Percentiles rank a stretch among this genome's conserved stretches.
Conservation (phyloP, 2,888 invertebrate species). For the Cephus sareptanus region DNA sequence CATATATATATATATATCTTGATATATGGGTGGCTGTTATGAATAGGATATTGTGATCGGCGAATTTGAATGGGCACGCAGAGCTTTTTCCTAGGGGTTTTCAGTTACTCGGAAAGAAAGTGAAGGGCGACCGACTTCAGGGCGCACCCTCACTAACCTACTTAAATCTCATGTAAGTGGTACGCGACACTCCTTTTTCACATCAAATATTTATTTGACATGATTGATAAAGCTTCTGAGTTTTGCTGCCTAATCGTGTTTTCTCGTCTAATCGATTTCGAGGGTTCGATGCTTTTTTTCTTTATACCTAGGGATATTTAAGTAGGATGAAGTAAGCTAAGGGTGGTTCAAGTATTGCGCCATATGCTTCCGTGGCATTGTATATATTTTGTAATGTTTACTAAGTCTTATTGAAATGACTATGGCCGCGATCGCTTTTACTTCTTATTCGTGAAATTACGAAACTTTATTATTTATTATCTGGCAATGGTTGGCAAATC, state of each 20-base stretch:
- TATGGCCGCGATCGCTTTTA: not conserved
- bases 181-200: constrained; percentile 2
- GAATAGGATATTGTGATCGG: not conserved
- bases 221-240: constrained; percentile 39
- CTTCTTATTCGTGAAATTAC: not conserved
- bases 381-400: not conserved
- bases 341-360: not conserved
- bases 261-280: not conserved
- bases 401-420: not conserved
- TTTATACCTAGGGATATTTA: not conserved
- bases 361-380: not conserved
- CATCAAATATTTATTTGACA: constrained; percentile 40
- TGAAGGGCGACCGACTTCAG: not conserved
- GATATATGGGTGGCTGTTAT: not conserved
- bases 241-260: not conserved
- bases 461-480: not conserved
- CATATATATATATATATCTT: not conserved
- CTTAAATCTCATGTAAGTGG: not conserved
- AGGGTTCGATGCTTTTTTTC: not conserved
- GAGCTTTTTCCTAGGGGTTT: not conserved
- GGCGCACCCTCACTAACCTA: not conserved
- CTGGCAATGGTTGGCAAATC: not conserved
- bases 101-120: not conserved
- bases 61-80: not conserved
- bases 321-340: not conserved